Evolutionary conservation across 2,888 invertebrate genomes (phyloP).

Genomic region (Dermolepida albohirtum): DNA sequence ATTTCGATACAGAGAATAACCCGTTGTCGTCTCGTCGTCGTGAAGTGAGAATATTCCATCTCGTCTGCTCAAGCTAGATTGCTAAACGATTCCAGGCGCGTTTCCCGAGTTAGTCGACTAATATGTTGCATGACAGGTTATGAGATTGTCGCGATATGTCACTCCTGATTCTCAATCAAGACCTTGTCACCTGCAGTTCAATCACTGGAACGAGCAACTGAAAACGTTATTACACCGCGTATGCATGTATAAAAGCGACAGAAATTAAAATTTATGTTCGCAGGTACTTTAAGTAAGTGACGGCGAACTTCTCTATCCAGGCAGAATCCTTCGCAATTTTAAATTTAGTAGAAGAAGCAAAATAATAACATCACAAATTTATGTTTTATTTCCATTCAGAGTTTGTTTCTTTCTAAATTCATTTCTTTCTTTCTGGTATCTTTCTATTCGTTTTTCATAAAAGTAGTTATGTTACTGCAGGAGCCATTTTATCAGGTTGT

Average conservation of each 20-base stretch:
- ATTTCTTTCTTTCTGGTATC: too few species aligned
- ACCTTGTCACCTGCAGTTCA: conserved; percentile 55
- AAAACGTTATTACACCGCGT: conserved; percentile 39
- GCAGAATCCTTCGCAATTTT: too few species aligned
- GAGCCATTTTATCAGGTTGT: too few species aligned
- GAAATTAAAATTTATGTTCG: conserved; percentile 13
- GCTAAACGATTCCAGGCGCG: conserved; percentile 45
- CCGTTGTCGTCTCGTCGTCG: conserved; percentile 1
- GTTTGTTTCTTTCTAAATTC: too few species aligned
- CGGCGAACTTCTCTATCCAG: too few species aligned
- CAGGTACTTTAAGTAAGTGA: neutral
- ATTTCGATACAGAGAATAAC: conserved; percentile 27
- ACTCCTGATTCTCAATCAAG: conserved; percentile 58
- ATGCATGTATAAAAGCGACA: conserved; percentile 1
- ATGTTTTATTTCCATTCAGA: too few species aligned
- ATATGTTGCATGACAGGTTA: conserved; percentile 58
- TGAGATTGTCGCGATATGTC: conserved; percentile 59
- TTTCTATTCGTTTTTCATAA: too few species aligned
- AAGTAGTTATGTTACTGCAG: too few species aligned
- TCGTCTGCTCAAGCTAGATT: conserved; percentile 1
- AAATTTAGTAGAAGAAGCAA: too few species aligned
- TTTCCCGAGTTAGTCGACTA: conserved; percentile 55
- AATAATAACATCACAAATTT: too few species aligned
- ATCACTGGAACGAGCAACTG: conserved; percentile 47
- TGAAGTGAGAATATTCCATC: neutral